These are phyloP conservation scores for Cairina moschata DNA, from an alignment of 2,113 vertebrate species.

Conservation along the genomic window DNA sequence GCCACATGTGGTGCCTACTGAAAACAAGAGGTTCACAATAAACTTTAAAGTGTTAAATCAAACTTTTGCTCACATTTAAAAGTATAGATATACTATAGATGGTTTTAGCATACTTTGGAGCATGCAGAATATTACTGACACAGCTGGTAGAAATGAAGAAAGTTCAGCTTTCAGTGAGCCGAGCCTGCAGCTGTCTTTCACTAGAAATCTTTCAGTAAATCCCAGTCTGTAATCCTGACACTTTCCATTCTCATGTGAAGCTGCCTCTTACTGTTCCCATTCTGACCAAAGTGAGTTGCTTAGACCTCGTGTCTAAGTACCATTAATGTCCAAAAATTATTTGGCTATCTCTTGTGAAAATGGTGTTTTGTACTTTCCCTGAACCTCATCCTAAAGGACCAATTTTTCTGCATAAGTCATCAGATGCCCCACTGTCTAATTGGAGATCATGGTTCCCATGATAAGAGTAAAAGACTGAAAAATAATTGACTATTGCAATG, in stretches of 20 bases:
- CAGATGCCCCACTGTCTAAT: background rate
- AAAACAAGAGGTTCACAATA: background rate
- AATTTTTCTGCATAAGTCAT: background rate
- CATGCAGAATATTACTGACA: background rate
- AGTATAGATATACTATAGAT: background rate
- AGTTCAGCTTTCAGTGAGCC: background rate
- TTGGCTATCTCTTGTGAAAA: background rate
- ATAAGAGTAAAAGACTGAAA: constrained; percentile 6
- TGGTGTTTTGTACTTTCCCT: background rate
- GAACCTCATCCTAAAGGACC: background rate
- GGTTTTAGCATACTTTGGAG: background rate
- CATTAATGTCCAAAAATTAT: background rate
- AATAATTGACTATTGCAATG: constrained; percentile 6
- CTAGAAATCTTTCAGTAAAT: background rate
- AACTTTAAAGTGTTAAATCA: background rate
- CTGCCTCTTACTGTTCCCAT: background rate
- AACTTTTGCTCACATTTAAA: background rate
- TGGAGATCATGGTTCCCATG: background rate
- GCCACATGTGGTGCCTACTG: background rate
- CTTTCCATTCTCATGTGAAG: background rate
- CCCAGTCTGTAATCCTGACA: background rate
- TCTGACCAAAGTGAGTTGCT: background rate
- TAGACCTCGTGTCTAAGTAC: background rate
- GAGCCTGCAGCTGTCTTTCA: background rate
- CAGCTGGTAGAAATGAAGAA: background rate